Evolutionary conservation across 1,140 invertebrate genomes (phyloP).

Genomic region (Drosophila setifemur): DNA sequence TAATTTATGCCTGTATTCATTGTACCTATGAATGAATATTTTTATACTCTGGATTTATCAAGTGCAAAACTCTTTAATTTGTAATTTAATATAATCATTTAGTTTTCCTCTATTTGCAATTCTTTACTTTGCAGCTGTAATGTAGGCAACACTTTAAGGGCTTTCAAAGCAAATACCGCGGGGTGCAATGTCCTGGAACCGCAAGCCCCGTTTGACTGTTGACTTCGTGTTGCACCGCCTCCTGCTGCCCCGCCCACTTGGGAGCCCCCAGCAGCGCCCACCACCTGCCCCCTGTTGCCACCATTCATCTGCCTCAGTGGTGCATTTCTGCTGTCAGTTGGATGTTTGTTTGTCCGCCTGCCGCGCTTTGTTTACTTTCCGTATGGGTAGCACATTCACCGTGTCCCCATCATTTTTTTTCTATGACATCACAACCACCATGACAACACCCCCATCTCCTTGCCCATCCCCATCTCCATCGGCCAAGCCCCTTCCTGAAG

Average conservation of each 20-base stretch:
- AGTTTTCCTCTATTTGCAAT: background rate
- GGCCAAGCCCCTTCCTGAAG: background rate
- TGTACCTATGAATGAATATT: too few relatives aligned
- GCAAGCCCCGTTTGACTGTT: slow-evolving; percentile 63
- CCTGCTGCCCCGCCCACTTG: background rate
- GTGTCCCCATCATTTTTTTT: background rate
- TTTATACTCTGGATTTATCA: too few relatives aligned
- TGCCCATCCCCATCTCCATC: too few relatives aligned
- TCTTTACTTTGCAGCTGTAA: background rate
- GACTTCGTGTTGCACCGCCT: slow-evolving; percentile 39
- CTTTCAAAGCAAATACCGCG: slow-evolving; percentile 38
- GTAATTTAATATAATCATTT: background rate
- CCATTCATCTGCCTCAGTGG: slow-evolving; percentile 47
- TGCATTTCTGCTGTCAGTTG: slow-evolving; percentile 52
- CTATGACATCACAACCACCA: background rate
- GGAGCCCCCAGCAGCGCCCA: background rate
- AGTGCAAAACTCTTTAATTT: too few relatives aligned
- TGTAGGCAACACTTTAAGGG: slow-evolving; percentile 42
- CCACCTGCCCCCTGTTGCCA: slow-evolving; percentile 5
- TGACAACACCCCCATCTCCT: background rate
- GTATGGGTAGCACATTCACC: slow-evolving; percentile 57
- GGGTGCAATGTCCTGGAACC: slow-evolving; percentile 66
- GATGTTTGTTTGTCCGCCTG: slow-evolving; percentile 67
- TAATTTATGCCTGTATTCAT: too few relatives aligned
- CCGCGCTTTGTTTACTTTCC: slow-evolving; percentile 75